Evolutionary conservation across 1,140 invertebrate genomes (phyloP).

Genomic region (Zaprionus ornatus): DNA sequence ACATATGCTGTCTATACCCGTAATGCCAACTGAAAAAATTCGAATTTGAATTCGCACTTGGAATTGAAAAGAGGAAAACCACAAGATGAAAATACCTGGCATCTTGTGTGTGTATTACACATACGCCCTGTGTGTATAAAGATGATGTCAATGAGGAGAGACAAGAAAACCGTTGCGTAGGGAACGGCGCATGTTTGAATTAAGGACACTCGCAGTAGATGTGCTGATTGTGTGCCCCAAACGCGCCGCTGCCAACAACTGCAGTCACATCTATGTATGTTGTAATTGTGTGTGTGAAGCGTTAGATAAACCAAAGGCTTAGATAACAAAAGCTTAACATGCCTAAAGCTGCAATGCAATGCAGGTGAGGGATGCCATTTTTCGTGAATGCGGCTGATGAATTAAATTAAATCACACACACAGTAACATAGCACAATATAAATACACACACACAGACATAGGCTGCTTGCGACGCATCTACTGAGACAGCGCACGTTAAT

Average conservation of each 20-base stretch:
- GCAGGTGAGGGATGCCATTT: constrained; percentile 31
- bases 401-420: constrained; percentile 26
- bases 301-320: constrained; percentile 22
- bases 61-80: background rate
- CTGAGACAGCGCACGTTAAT: constrained; percentile 14
- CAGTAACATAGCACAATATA: constrained; percentile 7
- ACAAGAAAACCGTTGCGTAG: constrained; percentile 24
- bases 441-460: background rate
- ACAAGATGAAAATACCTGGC: constrained; percentile 22
- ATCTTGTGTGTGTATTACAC: constrained; percentile 39
- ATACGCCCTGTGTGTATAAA: constrained; percentile 59
- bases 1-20: constrained; percentile 15
- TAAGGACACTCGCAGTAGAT: constrained; percentile 75
- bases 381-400: constrained; percentile 10
- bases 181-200: constrained; percentile 75
- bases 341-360: constrained; percentile 2
- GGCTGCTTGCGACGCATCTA: background rate
- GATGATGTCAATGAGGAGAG: background rate
- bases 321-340: constrained; percentile 25
- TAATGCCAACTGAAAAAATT: constrained; percentile 25
- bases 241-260: constrained; percentile 59
- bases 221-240: constrained; percentile 24
- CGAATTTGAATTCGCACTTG: constrained; percentile 41
- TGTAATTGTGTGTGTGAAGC: background rate
- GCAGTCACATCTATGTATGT: background rate